Base-by-base conservation (phyloP, 2,888 invertebrate genomes). In the Polietes domitor region DNA sequence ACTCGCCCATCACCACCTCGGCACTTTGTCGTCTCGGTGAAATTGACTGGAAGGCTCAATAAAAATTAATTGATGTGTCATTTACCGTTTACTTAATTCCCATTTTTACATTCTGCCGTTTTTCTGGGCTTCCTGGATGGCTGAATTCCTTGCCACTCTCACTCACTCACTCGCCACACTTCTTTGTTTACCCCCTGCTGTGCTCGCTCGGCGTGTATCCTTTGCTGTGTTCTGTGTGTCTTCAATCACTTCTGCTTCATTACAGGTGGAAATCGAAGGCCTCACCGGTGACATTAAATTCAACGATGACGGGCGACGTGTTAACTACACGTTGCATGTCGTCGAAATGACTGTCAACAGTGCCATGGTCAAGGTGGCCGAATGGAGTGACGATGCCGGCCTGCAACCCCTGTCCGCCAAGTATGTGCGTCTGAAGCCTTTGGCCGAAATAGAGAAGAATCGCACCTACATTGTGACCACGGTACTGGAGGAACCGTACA, bases 311-410 rank as follows among this genome's bases (percentile, higher is more conserved):
- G 98, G 98, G 15, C 95, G 96, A 88, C 94, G 98, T 74, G 95
- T 96, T 90, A 97, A 98, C 93, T 98, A 97, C 91, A 96, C 97
- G 0, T 93, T 98, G 86, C 96, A 98, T 91, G 96, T 97, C 82
- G 96, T 98, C 72, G 97, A 98, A 92, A 97, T 98, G 97, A 98
- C 98, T 4, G 96, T 97, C 78, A 97, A 98, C 89, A 97, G 97
- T 89, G 97, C 97, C 32, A 96, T 97, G 96, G 95, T 97, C 19
- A 97, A 97, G 94, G 96, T 97, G 7, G 97, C 97, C 21, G 96
- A 97, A 89, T 98, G 97, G 97, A 96, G 95, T 19, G 97, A 97
- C 88, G 94, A 95, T 86, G 94, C 94, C 21, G 97, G 97, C 3
- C 94, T 97, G 87, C 95, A 94, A 83, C 93, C 96, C 0, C 93